These are phyloP conservation scores for Pterobdella sp. DNA, from an alignment of 2,888 invertebrate genomes.

Conservation along the genomic window DNA sequence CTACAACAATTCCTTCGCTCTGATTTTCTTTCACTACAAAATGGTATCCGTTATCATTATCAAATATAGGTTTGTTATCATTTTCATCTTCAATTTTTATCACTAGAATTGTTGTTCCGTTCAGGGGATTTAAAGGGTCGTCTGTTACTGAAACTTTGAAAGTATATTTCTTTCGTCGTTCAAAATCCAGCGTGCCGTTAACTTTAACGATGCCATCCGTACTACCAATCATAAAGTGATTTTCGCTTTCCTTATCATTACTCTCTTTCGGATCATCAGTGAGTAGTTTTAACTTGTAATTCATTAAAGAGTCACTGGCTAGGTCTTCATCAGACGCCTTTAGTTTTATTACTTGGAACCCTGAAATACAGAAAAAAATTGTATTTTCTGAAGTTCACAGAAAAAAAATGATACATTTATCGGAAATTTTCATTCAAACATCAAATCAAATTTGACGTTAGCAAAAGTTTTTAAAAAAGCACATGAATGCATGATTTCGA, in stretches of 20 bases:
- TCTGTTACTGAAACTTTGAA: conserved; percentile 43
- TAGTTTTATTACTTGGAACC: neutral
- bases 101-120: neutral
- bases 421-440: no score
- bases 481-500: no score
- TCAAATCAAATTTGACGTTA: no score
- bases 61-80: conserved; percentile 16
- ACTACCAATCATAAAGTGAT: neutral
- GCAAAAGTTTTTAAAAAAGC: no score
- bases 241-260: neutral
- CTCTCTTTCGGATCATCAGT: no score
- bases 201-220: conserved; percentile 29
- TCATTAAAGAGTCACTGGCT: neutral
- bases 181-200: conserved; percentile 34
- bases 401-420: no score
- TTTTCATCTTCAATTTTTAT: conserved; percentile 9
- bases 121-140: conserved; percentile 40
- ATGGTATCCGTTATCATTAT: conserved; percentile 11
- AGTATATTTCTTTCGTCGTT: conserved; percentile 32
- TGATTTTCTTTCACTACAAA: conserved; percentile 33
- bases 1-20: conserved; percentile 30
- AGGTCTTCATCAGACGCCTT: neutral
- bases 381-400: no score
- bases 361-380: no score
- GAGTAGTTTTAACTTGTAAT: no score